Base-by-base conservation (phyloP, 2,888 invertebrate genomes). In the Lepidonotus clava region DNA sequence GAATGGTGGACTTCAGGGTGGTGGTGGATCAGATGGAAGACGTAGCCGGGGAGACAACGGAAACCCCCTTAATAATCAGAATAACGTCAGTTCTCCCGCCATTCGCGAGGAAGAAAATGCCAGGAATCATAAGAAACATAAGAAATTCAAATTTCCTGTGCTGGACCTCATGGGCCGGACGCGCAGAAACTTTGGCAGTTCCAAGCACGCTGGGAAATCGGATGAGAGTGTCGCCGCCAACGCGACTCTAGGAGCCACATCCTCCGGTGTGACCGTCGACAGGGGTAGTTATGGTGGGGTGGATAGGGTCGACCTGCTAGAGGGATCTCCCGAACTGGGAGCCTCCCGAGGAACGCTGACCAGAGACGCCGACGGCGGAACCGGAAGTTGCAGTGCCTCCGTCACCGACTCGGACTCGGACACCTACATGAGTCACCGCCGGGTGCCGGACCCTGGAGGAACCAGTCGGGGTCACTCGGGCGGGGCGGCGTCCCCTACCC, bases 71-170 rank as follows among this genome's bases (percentile, higher is more conserved):
- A 6, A 61, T n/a, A n/a, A n/a, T 61, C 6, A 61, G 11, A n/a
- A 61, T 61, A 61, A 11, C 61, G 28, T 8, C 8, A n/a, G 61
- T 8, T 46, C 46, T 18, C 8, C 46, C 8, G 46, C 18, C 46
- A n/a, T n/a, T n/a, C n/a, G n/a, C n/a, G n/a, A n/a, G n/a, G 21
- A 51, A 51, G 21, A 51, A 6, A 61, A 76, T 34, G 34, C 21
- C 21, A 61, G 61, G 76, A 4, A 4, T 24, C 28, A 80, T 11
- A 80, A 80, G 38, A 80, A 80, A 28, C 8, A 8, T 46, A 11
- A 34, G 80, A 80, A 80, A 34, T 80, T 80, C 80, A 80, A 80
- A 28, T 80, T 80, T 46, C 80, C 80, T n/a, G 80, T 6, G 18
- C 34, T 80, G 4, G 80, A 80, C 28, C 41, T 80, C 4, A 80